Conservation (phyloP, 92 coral and sea anemone genomes). For the Zoanthus gigantus region DNA sequence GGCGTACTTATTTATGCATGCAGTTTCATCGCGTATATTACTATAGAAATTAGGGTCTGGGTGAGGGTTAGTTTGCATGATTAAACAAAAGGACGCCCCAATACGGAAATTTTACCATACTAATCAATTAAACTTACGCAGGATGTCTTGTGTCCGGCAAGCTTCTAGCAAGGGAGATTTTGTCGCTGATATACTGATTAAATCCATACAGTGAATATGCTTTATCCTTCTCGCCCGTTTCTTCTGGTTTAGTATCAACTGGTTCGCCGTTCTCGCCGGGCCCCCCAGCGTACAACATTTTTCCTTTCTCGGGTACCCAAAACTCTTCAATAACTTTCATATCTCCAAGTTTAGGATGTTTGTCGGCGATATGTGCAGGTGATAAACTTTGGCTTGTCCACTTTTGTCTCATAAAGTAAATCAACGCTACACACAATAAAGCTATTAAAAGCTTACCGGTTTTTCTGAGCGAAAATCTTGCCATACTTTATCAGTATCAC, state of each 20-base stretch:
- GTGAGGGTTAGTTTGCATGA: too few species aligned
- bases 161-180: conserved; percentile 85
- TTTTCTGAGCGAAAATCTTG: conserved; percentile 53
- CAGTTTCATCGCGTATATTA: too few species aligned
- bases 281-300: conserved; percentile 52
- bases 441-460: conserved; percentile 47
- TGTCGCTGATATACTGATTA: conserved; percentile 93
- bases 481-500: conserved; percentile 2
- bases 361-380: conserved; percentile 48
- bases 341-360: conserved; percentile 60
- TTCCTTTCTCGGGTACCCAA: conserved; percentile 89
- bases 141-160: conserved; percentile 86
- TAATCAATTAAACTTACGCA: conserved; percentile 70
- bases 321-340: conserved; percentile 80
- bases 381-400: not conserved
- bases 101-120: too few species aligned
- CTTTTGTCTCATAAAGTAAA: conserved; percentile 46
- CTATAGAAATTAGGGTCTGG: too few species aligned
- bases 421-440: conserved; percentile 39
- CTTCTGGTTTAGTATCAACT: conserved; percentile 75
- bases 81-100: too few species aligned
- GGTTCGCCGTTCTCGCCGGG: conserved; percentile 95
- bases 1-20: too few species aligned
- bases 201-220: conserved; percentile 92
- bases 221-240: conserved; percentile 69